Conservation (phyloP, 2,888 invertebrate genomes). For the Sialis lutaria region DNA sequence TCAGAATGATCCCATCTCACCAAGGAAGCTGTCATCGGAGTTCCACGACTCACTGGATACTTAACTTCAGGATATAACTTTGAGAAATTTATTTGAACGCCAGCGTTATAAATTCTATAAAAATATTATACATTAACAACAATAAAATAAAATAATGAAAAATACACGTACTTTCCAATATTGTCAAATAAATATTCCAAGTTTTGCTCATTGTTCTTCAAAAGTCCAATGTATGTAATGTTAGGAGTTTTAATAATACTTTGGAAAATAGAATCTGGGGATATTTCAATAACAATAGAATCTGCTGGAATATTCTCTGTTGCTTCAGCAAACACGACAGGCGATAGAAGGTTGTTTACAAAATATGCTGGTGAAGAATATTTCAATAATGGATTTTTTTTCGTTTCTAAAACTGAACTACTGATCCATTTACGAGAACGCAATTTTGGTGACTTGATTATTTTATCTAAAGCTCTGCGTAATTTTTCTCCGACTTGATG, state of each 20-base stretch:
- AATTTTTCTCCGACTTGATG: conserved; percentile 58
- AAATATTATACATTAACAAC: conserved; percentile 6
- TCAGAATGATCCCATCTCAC: conserved; percentile 80
- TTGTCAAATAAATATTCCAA: conserved; percentile 30
- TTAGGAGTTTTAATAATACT: conserved; percentile 64
- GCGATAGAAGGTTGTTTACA: conserved; percentile 77
- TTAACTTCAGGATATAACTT: conserved; percentile 57
- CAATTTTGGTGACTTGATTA: conserved; percentile 54
- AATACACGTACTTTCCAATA: background rate
- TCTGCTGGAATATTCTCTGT: conserved; percentile 58
- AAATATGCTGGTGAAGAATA: conserved; percentile 74
- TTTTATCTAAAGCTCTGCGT: conserved; percentile 47
- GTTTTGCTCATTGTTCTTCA: conserved; percentile 49
- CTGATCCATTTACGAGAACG: conserved; percentile 70
- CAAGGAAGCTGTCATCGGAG: conserved; percentile 66
- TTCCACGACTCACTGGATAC: conserved; percentile 75
- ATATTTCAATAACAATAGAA: conserved; percentile 71
- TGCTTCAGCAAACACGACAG: conserved; percentile 78
- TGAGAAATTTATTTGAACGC: conserved; percentile 54
- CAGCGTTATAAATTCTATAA: conserved; percentile 55
- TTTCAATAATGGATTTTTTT: conserved; percentile 53
- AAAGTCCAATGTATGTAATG: conserved; percentile 17
- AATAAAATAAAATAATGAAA: background rate
- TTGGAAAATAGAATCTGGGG: conserved; percentile 79
- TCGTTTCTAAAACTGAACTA: conserved; percentile 63